phyloP scores from a whole-genome alignment of 2,888 invertebrate genomes.

The Meloe dianella region DNA sequence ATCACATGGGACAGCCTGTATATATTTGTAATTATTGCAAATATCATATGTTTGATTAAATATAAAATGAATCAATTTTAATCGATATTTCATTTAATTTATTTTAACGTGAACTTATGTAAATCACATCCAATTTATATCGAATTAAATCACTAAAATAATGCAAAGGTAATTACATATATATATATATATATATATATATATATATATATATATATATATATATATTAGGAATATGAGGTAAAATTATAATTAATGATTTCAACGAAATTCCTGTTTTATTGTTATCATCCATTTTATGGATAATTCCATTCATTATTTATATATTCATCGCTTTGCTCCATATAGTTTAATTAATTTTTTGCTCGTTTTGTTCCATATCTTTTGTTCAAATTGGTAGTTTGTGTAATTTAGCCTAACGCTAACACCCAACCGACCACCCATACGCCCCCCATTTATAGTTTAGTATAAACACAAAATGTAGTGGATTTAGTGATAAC shows the following conservation, averaged over 20 bases:
- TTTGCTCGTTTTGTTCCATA: neutral
- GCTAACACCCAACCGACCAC: neutral
- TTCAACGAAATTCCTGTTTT: neutral
- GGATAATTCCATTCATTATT: neutral
- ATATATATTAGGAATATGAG: neutral
- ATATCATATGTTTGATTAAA: too few species aligned
- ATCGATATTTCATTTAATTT: too few species aligned
- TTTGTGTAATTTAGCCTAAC: neutral
- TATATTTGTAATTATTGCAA: too few species aligned
- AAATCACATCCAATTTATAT: neutral
- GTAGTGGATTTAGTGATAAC: neutral
- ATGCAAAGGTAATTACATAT: too few species aligned
- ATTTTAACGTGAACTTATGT: too few species aligned
- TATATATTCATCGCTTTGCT: neutral
- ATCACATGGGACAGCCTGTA: too few species aligned
- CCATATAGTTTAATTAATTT: too few species aligned
- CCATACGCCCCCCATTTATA: neutral
- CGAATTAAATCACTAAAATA: neutral
- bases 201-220: too few species aligned
- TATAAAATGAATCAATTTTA: too few species aligned
- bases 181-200: too few species aligned
- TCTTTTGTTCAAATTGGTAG: neutral
- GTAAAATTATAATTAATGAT: conserved; percentile 5
- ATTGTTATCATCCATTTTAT: neutral
- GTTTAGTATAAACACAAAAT: neutral